These are phyloP conservation scores for Brachyistius frenatus DNA, from an alignment of 2,113 vertebrate genomes.

Conservation along the genomic window DNA sequence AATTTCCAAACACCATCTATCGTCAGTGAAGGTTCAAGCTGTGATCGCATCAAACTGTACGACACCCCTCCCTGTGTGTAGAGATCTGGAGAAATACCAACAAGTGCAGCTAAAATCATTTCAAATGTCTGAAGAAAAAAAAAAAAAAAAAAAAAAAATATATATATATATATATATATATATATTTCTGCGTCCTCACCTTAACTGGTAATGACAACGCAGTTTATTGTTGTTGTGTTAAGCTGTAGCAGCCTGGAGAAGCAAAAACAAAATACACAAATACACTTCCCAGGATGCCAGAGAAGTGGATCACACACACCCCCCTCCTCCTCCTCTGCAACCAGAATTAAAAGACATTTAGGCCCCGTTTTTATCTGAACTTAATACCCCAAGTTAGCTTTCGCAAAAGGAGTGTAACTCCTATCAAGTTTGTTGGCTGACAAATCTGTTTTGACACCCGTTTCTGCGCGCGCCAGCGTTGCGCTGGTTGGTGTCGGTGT, in stretches of 20 bases:
- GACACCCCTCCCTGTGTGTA: constrained; percentile 26
- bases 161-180: too few relatives aligned
- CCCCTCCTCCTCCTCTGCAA: not conserved
- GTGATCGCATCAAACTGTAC: constrained; percentile 37
- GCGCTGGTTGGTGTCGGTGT: constrained; percentile 53
- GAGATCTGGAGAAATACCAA: constrained; percentile 14
- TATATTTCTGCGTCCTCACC: constrained; percentile 21
- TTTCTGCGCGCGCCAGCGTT: constrained; percentile 47
- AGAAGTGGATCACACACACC: constrained; percentile 36
- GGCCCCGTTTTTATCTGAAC: constrained; percentile 45
- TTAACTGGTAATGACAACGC: constrained; percentile 54
- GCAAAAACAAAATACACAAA: constrained; percentile 29
- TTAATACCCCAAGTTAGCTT: constrained; percentile 50
- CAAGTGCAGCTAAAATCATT: constrained; percentile 26
- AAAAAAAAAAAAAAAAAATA: not conserved
- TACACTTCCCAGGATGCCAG: constrained; percentile 35
- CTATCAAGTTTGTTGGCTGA: constrained; percentile 66
- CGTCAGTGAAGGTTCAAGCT: constrained; percentile 42
- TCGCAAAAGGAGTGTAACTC: constrained; percentile 52
- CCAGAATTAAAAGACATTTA: constrained; percentile 48
- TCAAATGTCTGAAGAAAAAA: constrained; percentile 13
- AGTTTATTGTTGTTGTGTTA: constrained; percentile 58
- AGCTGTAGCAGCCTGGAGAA: constrained; percentile 46
- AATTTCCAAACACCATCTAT: constrained; percentile 54
- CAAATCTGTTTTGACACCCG: constrained; percentile 68